phyloP scores from a whole-genome alignment of 2,113 vertebrate genomes.

The Heterotilapia buettikoferi region DNA sequence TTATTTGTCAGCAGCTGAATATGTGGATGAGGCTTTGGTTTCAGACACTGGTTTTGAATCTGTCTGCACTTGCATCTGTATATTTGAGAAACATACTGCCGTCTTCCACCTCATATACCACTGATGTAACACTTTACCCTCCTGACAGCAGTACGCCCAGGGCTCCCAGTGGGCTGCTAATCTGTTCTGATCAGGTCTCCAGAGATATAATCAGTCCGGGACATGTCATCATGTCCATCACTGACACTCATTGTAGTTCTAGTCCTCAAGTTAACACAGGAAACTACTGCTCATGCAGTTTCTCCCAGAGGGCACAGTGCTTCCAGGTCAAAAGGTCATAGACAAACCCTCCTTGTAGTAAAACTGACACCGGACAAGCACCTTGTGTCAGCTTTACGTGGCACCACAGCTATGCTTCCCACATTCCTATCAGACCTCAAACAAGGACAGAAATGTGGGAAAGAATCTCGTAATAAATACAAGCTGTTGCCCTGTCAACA shows the following conservation, averaged over 20 bases:
- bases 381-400: slow-evolving; percentile 16
- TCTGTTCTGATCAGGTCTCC: slow-evolving; percentile 5
- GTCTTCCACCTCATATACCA: background rate
- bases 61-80: background rate
- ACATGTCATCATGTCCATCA: slow-evolving; percentile 13
- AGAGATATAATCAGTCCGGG: slow-evolving; percentile 17
- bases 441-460: background rate
- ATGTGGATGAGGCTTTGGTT: background rate
- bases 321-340: slow-evolving; percentile 39
- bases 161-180: slow-evolving; percentile 16
- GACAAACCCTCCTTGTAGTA: background rate
- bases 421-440: background rate
- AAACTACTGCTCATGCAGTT: background rate
- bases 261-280: background rate
- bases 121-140: background rate
- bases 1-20: background rate
- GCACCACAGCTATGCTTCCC: background rate
- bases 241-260: background rate
- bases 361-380: slow-evolving; percentile 27
- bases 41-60: background rate
- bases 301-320: background rate
- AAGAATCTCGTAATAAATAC: background rate
- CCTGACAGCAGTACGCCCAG: slow-evolving; percentile 5
- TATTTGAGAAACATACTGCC: background rate
- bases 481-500: background rate